Evolutionary conservation across 2,113 vertebrate species (phyloP).

Genomic region (Eulemur macaco): DNA sequence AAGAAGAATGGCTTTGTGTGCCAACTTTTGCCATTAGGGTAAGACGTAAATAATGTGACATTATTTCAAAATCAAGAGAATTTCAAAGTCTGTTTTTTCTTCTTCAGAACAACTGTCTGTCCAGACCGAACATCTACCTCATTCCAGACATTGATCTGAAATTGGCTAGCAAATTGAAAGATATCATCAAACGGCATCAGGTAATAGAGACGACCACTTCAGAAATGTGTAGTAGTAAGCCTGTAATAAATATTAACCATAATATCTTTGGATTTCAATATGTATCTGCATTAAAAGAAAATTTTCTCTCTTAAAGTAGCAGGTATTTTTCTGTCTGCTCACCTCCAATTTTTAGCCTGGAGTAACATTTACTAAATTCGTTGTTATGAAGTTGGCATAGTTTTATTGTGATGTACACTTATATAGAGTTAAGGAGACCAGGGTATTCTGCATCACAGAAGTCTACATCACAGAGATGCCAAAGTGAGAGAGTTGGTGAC

Average conservation of each 20-base stretch:
- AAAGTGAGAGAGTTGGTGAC: background rate
- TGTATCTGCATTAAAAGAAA: background rate
- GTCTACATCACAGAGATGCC: background rate
- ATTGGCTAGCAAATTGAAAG: slow-evolving; percentile 94
- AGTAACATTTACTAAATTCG: background rate
- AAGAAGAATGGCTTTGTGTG: background rate
- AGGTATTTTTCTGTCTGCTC: background rate
- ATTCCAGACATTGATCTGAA: slow-evolving; percentile 95
- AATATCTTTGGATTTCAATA: background rate
- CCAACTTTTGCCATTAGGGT: background rate
- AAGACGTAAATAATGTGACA: background rate
- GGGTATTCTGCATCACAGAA: background rate
- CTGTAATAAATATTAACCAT: background rate
- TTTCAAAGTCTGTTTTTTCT: slow-evolving; percentile 29
- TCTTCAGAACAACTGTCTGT: slow-evolving; percentile 95
- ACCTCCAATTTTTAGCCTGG: background rate
- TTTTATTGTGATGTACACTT: background rate
- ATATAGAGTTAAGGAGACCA: background rate
- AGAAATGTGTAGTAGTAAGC: background rate
- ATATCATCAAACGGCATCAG: slow-evolving; percentile 98
- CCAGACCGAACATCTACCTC: slow-evolving; percentile 95
- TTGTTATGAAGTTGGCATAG: background rate
- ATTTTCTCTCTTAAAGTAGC: background rate
- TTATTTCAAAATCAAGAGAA: slow-evolving; percentile 16
- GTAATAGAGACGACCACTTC: slow-evolving; percentile 73